phyloP scores from a whole-genome alignment of 2,888 invertebrate genomes.

The Enchytraeus crypticus region DNA sequence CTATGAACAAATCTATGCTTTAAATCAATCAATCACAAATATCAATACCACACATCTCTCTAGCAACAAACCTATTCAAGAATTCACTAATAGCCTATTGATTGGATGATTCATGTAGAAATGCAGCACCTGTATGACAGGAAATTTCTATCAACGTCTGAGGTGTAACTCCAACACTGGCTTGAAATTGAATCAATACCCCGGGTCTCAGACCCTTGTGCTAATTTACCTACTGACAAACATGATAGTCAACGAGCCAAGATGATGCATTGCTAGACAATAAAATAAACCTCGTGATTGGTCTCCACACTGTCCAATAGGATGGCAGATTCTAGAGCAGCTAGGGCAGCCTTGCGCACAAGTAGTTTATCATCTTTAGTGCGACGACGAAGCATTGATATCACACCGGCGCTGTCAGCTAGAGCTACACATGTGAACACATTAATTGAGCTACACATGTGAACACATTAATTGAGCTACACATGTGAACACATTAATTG shows the following conservation, averaged over 20 bases:
- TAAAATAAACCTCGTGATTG: conserved; percentile 11
- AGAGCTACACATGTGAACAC: too few species aligned
- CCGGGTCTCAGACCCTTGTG: not conserved
- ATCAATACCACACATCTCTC: too few species aligned
- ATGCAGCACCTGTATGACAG: too few species aligned
- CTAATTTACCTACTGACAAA: not conserved
- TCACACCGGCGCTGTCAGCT: conserved; percentile 37
- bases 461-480: too few species aligned
- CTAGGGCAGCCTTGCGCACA: conserved; percentile 53
- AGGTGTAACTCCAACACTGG: not conserved
- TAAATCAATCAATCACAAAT: too few species aligned
- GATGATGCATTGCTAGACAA: not conserved
- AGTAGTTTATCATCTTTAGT: conserved; percentile 54
- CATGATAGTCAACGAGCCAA: not conserved
- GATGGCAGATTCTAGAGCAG: conserved; percentile 46
- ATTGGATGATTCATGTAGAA: too few species aligned
- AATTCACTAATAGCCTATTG: too few species aligned
- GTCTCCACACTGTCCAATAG: not conserved
- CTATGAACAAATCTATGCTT: too few species aligned
- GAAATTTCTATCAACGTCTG: too few species aligned
- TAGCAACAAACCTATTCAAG: too few species aligned
- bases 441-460: too few species aligned
- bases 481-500: too few species aligned
- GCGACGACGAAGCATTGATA: conserved; percentile 49
- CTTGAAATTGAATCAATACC: not conserved